Evolutionary conservation across 1,140 invertebrate genomes (phyloP).

Genomic region (Heliothis virescens): DNA sequence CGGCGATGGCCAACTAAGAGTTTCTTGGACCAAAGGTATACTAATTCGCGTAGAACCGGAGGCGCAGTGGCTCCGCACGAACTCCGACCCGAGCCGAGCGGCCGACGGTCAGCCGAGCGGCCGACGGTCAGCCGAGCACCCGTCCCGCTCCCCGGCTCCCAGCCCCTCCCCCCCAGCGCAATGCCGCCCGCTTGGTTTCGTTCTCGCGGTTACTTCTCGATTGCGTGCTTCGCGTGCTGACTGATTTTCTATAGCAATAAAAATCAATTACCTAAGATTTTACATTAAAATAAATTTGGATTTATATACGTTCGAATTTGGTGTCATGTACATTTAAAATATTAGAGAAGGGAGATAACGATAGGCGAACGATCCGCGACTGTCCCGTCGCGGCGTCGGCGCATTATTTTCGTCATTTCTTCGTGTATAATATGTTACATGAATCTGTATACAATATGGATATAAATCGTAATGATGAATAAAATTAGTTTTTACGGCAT

Average conservation of each 20-base stretch:
- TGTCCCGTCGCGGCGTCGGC: constrained; percentile 73
- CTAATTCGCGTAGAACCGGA: constrained; percentile 85
- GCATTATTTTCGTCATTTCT: constrained; percentile 85
- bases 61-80: constrained; percentile 85
- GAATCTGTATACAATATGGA: constrained; percentile 87
- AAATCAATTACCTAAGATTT: constrained; percentile 88
- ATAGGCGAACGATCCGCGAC: constrained; percentile 80
- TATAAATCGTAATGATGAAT: constrained; percentile 86
- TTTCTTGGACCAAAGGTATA: constrained; percentile 86
- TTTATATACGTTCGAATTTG: constrained; percentile 86
- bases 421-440: constrained; percentile 86
- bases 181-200: constrained; percentile 84
- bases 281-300: constrained; percentile 87
- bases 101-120: constrained; percentile 67
- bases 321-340: constrained; percentile 86
- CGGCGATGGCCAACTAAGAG: constrained; percentile 84
- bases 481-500: constrained; percentile 86
- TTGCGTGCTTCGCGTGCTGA: constrained; percentile 87
- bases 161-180: constrained; percentile 70
- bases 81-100: constrained; percentile 74
- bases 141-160: constrained; percentile 56
- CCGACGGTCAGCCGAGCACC: constrained; percentile 48
- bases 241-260: constrained; percentile 88
- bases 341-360: constrained; percentile 84
- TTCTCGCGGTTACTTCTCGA: constrained; percentile 87